These are phyloP conservation scores for Perdita meconis DNA, from an alignment of 2,888 invertebrate genomes.

Conservation along the genomic window DNA sequence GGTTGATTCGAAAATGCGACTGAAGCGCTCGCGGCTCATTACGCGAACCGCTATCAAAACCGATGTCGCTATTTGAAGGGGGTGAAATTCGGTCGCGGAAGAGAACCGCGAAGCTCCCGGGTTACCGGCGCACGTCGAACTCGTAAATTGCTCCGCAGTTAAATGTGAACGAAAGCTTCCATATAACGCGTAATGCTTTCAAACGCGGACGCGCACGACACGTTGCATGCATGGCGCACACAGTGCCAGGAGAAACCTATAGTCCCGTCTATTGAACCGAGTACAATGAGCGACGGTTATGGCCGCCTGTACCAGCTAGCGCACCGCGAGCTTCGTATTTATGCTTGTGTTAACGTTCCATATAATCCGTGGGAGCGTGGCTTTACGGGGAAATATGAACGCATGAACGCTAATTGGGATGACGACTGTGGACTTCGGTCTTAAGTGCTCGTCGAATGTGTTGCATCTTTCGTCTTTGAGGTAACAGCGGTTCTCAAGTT, in stretches of 20 bases:
- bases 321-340: constrained; percentile 49
- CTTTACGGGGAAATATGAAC: constrained; percentile 33
- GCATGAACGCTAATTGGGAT: constrained; percentile 31
- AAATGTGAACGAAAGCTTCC: constrained; percentile 22
- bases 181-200: constrained; percentile 11
- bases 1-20: no score
- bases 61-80: not conserved
- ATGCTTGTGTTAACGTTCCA: constrained; percentile 46
- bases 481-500: no score
- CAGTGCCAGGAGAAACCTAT: constrained; percentile 50
- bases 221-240: not conserved
- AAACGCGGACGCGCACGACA: constrained; percentile 10
- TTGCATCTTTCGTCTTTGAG: no score
- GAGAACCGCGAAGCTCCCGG: no score
- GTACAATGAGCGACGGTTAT: constrained; percentile 65
- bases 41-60: no score
- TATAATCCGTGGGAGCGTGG: constrained; percentile 43
- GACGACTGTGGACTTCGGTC: constrained; percentile 26
- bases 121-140: not conserved
- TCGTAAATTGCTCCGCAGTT: constrained; percentile 26
- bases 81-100: not conserved
- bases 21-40: no score
- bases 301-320: constrained; percentile 35
- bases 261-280: constrained; percentile 67
- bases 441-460: constrained; percentile 12